Percentiles rank a stretch among this genome's conserved stretches.
These are phyloP conservation scores for Eupithecia inturbata DNA, from an alignment of 2,888 invertebrate species.

Conservation along the genomic window DNA sequence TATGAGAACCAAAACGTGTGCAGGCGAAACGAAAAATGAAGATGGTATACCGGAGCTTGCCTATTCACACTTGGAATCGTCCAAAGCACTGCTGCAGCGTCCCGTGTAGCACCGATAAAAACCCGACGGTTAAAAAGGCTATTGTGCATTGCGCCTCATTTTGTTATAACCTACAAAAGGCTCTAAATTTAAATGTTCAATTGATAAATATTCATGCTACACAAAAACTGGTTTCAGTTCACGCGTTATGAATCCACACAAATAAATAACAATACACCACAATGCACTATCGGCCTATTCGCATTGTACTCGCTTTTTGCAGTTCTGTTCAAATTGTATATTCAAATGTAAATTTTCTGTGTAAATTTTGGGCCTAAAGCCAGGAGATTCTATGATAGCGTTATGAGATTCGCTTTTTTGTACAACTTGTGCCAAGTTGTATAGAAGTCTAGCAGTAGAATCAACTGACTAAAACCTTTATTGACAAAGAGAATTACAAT, in stretches of 20 bases:
- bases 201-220: conserved; percentile 36
- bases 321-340: conserved; percentile 24
- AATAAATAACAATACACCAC: conserved; percentile 29
- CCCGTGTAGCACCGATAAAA: background rate
- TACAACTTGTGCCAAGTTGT: conserved; percentile 7
- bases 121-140: background rate
- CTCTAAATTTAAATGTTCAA: conserved; percentile 18
- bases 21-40: background rate
- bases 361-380: conserved; percentile 15
- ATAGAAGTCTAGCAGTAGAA: background rate
- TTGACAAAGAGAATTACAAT: too few species aligned
- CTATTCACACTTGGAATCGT: background rate
- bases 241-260: conserved; percentile 36
- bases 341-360: conserved; percentile 27
- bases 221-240: conserved; percentile 26
- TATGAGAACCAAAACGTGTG: too few species aligned
- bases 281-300: conserved; percentile 30
- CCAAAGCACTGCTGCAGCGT: background rate
- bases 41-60: background rate
- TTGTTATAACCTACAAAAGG: conserved; percentile 8
- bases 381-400: conserved; percentile 14
- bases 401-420: conserved; percentile 7
- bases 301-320: conserved; percentile 22
- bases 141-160: conserved; percentile 3
- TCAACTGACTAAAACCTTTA: too few species aligned